These are phyloP conservation scores for Drosophila leontia DNA, from an alignment of 1,140 invertebrate species.

Conservation along the genomic window DNA sequence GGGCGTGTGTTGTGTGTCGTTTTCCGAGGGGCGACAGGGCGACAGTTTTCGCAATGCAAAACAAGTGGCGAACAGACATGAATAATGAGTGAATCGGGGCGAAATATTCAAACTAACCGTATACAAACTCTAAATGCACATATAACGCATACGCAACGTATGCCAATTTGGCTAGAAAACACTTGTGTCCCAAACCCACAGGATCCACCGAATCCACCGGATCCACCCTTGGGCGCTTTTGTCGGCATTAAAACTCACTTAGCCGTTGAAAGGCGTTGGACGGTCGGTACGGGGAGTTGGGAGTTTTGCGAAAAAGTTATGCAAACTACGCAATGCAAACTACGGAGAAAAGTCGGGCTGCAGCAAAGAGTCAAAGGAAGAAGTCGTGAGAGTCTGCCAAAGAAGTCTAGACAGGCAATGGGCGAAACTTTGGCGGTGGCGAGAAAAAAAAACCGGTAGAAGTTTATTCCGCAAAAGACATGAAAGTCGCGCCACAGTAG, in stretches of 20 bases:
- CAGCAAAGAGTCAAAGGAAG: slow-evolving; percentile 41
- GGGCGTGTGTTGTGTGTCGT: slow-evolving; percentile 34
- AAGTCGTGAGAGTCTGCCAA: slow-evolving; percentile 53
- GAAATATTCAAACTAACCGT: slow-evolving; percentile 36
- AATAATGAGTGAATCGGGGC: slow-evolving; percentile 71
- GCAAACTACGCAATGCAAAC: slow-evolving; percentile 79
- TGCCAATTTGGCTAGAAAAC: slow-evolving; percentile 24
- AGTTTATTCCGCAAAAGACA: slow-evolving; percentile 17
- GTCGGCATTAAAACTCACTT: slow-evolving; percentile 78
- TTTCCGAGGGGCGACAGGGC: slow-evolving; percentile 39
- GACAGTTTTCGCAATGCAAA: slow-evolving; percentile 54
- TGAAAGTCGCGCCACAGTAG: background rate
- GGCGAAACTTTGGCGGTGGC: slow-evolving; percentile 68
- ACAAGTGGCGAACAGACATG: slow-evolving; percentile 72
- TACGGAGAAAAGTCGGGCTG: slow-evolving; percentile 53
- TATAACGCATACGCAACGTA: slow-evolving; percentile 67
- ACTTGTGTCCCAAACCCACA: slow-evolving; percentile 5
- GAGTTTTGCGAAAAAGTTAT: slow-evolving; percentile 58
- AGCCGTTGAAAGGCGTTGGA: slow-evolving; percentile 28
- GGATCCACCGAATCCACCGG: slow-evolving; percentile 7
- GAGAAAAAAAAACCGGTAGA: slow-evolving; percentile 37
- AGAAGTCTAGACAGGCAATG: slow-evolving; percentile 58
- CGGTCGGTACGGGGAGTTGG: background rate
- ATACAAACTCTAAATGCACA: slow-evolving; percentile 34
- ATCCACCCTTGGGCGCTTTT: slow-evolving; percentile 36